Evolutionary conservation across 2,113 vertebrate genomes (phyloP).

Genomic region (Thomomys bottae): DNA sequence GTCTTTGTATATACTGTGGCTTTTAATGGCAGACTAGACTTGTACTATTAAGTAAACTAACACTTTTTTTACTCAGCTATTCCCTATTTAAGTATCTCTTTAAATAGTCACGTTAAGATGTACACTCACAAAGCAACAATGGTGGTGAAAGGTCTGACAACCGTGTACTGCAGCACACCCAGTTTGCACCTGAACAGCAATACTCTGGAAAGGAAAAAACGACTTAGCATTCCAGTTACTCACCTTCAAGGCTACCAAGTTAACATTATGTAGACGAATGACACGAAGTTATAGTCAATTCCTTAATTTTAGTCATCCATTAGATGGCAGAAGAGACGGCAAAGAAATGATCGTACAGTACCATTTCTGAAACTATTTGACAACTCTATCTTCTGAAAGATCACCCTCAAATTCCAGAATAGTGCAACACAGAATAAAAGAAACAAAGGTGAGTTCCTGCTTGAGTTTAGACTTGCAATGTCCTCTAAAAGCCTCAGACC

Average conservation of each 20-base stretch:
- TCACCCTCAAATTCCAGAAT: not conserved
- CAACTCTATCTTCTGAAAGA: not conserved
- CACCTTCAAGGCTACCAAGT: not conserved
- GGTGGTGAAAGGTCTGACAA: conserved; percentile 96
- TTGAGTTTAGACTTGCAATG: not conserved
- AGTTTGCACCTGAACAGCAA: conserved; percentile 96
- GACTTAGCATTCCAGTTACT: not conserved
- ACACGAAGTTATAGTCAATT: not conserved
- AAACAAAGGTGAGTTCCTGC: not conserved
- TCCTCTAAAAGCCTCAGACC: not conserved
- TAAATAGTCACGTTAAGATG: not conserved
- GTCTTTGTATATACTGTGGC: not conserved
- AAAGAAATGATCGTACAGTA: conserved; percentile 22
- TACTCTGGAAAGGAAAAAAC: conserved; percentile 87
- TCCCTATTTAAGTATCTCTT: not conserved
- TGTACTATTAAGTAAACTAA: not conserved
- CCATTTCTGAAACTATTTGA: not conserved
- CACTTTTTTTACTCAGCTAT: not conserved
- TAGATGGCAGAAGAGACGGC: not conserved
- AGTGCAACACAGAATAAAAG: not conserved
- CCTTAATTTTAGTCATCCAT: not conserved
- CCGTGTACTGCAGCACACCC: conserved; percentile 97
- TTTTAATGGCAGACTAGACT: not conserved
- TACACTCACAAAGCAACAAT: conserved; percentile 95
- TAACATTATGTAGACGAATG: conserved; percentile 23